Percentiles rank a stretch among this genome's conserved stretches.
These are phyloP conservation scores for Papilio protenor DNA, from an alignment of 2,888 invertebrate species.

Conservation along the genomic window DNA sequence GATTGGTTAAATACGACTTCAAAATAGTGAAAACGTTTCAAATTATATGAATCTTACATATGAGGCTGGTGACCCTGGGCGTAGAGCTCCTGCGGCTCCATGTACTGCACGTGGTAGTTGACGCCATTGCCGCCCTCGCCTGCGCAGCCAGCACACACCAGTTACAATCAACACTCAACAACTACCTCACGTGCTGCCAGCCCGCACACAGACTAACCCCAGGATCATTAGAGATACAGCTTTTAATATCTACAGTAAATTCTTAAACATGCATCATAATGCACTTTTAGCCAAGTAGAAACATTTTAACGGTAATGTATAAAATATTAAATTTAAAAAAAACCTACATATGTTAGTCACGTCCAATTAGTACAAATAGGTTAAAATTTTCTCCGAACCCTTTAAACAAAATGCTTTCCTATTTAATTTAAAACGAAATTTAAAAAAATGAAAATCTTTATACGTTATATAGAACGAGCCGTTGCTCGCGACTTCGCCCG, in stretches of 20 bases:
- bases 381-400: neutral
- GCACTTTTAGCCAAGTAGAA: neutral
- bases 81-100: constrained; percentile 87
- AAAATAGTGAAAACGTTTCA: neutral
- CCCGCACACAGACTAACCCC: neutral
- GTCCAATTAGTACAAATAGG: neutral
- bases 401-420: neutral
- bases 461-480: neutral
- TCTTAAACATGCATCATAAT: neutral
- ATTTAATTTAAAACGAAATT: neutral
- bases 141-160: constrained; percentile 63
- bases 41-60: constrained; percentile 63
- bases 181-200: neutral
- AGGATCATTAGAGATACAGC: neutral
- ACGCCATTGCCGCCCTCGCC: constrained; percentile 85
- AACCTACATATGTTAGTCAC: neutral
- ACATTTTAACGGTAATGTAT: neutral
- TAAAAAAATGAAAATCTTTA: neutral
- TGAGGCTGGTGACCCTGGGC: constrained; percentile 86
- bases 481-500: no score
- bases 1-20: neutral
- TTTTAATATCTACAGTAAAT: neutral
- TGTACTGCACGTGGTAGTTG: constrained; percentile 90
- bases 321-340: neutral
- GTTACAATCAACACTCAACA: neutral